Percentiles rank a stretch among this genome's conserved stretches.
These are phyloP conservation scores for Ridgeia piscesae DNA, from an alignment of 1,140 invertebrate species.

Conservation along the genomic window DNA sequence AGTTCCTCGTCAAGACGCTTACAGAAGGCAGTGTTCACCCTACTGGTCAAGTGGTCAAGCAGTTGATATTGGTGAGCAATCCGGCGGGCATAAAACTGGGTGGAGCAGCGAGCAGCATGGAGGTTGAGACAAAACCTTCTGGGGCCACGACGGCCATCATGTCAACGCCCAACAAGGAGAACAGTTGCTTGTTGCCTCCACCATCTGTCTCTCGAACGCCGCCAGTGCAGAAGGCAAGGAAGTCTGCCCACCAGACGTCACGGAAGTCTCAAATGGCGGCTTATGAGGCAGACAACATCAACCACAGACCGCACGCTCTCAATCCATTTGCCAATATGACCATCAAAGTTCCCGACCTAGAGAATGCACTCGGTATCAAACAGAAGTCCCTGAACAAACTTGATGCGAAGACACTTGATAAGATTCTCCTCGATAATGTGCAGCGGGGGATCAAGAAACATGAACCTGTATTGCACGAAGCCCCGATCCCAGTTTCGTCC, in stretches of 20 bases:
- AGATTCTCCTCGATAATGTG: slow-evolving; percentile 17
- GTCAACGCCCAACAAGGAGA: background rate
- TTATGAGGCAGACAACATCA: background rate
- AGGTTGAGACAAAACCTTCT: background rate
- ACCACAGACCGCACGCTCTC: background rate
- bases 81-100: background rate
- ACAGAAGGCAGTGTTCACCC: background rate
- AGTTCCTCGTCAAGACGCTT: background rate
- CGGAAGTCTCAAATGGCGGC: background rate
- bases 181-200: background rate
- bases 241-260: background rate
- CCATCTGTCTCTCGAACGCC: background rate
- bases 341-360: slow-evolving; percentile 19
- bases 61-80: background rate
- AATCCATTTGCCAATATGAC: slow-evolving; percentile 18
- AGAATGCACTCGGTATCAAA: slow-evolving; percentile 20
- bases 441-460: background rate
- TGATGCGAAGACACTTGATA: slow-evolving; percentile 24
- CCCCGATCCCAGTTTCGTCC: background rate
- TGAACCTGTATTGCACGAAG: background rate
- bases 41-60: background rate
- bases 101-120: too few species aligned
- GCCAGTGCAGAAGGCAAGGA: background rate
- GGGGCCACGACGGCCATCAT: background rate
- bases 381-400: slow-evolving; percentile 20